Base-by-base conservation (phyloP, 2,113 vertebrate genomes). In the Paralichthys olivaceus region DNA sequence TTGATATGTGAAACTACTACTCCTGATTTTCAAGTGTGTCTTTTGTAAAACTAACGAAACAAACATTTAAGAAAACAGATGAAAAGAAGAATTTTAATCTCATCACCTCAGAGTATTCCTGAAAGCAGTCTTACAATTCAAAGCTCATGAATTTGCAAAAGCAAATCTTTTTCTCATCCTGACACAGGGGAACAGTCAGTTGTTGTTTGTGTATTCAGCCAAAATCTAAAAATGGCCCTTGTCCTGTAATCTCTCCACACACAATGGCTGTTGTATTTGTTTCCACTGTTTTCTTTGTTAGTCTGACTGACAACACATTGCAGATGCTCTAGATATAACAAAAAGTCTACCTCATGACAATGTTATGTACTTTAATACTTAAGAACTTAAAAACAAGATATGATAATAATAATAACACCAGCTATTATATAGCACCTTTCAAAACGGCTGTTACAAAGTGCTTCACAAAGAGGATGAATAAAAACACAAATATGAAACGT, bases 141-240 rank as follows among this genome's bases (percentile, higher is more conserved):
- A 45, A 69, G 62, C 43, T 75, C 26, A 20, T 53, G 25, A 70
- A 78, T 65, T 43, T 70, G 34, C 23, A 19, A 29, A 72, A 75
- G 28, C 20, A 43, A 53, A 72, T 69, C 19, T 37, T 54, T 75
- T 69, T 51, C 37, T 77, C 20, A 37, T 62, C n/a, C 77, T 63
- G 43, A 28, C 57, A 61, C 62, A 4, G 25, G n/a, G 68, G 68
- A 55, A 51, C 37, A 72, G 59, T 40, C 19, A 45, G 26, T 63
- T 66, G 56, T 58, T 49, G 53, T 37, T 78, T 72, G 43, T 54
- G 0, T 32, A 9, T 66, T 78, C 51, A 62, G 13, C 54, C 53
- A 37, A 73, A 68, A 66, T 75, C 75, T 79, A 75, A 78, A 78
- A 51, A 43, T 43, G 28, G 68, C 58, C 72, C 17, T 43, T 79